Percentiles rank a stretch among this genome's conserved stretches.
These are phyloP conservation scores for Onychomys arenicola DNA, from an alignment of 2,797 vertebrate species.

Conservation along the genomic window DNA sequence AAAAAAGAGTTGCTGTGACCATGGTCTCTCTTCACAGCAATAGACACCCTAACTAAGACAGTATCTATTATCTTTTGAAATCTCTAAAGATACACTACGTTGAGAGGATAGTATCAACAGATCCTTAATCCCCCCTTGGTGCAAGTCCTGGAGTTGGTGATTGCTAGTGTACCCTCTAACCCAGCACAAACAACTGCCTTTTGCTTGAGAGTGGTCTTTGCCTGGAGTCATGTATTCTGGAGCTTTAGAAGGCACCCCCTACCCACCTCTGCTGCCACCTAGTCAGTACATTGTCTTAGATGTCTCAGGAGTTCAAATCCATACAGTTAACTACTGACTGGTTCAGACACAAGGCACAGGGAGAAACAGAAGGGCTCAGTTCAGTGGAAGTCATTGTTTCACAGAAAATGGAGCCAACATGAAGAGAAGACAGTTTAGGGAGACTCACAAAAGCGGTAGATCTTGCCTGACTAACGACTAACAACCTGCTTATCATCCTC, in stretches of 20 bases:
- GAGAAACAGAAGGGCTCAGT: not conserved
- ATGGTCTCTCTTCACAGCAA: not conserved
- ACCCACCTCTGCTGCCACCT: not conserved
- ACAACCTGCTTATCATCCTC: not conserved
- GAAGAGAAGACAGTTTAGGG: not conserved
- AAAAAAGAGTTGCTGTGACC: not conserved
- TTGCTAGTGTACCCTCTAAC: not conserved
- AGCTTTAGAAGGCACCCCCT: not conserved
- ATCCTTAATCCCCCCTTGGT: not conserved
- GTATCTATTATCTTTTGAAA: slow-evolving; percentile 15
- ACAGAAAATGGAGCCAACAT: not conserved
- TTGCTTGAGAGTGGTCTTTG: not conserved
- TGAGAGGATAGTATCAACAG: not conserved
- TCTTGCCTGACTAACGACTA: not conserved
- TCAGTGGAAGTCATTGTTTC: not conserved
- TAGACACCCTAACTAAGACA: not conserved
- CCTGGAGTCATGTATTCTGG: not conserved
- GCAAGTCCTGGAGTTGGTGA: not conserved
- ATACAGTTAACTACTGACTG: not conserved
- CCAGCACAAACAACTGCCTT: not conserved
- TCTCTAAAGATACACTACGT: not conserved
- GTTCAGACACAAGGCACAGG: not conserved
- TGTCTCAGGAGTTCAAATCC: not conserved
- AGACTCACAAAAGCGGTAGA: not conserved
- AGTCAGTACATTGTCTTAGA: not conserved